A percentile compares a stretch with the other conserved stretches of the same genome.
Evolutionary conservation across 2,113 vertebrate genomes (phyloP).

Genomic region (Gallinago paraguaiae): DNA sequence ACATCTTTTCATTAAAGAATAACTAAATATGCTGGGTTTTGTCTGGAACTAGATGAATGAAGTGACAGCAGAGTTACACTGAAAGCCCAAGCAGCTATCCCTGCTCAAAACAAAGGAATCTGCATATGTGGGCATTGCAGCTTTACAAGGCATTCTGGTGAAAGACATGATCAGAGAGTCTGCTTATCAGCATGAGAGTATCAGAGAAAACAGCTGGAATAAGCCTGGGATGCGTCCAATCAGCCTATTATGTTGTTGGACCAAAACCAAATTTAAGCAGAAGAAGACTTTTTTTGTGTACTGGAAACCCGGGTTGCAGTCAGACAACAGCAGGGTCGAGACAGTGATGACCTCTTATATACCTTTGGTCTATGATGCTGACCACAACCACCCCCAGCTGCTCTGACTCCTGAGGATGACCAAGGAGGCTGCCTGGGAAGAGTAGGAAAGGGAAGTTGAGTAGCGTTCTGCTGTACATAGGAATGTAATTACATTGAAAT

Average conservation of each 20-base stretch:
- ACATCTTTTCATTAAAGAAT: background rate
- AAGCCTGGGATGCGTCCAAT: background rate
- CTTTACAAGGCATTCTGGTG: background rate
- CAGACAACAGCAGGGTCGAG: background rate
- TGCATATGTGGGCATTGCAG: background rate
- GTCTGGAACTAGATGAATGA: background rate
- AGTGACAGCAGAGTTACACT: background rate
- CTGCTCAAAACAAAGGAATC: background rate
- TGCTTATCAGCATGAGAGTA: background rate
- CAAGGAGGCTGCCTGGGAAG: fast-evolving
- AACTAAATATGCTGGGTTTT: background rate
- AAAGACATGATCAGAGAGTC: background rate
- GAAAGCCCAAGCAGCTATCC: background rate
- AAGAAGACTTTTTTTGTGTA: background rate
- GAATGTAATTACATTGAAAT: background rate
- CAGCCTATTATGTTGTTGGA: background rate
- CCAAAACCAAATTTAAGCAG: background rate
- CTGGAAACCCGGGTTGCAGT: background rate
- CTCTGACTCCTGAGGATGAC: background rate
- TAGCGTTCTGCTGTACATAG: background rate
- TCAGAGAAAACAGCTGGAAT: background rate
- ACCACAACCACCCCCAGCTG: background rate
- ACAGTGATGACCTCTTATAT: background rate
- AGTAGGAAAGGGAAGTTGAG: background rate
- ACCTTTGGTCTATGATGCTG: background rate